A percentile compares a stretch with the other conserved stretches of the same genome.
phyloP scores from a whole-genome alignment of 2,888 invertebrate genomes.

The Plebejus argus region DNA sequence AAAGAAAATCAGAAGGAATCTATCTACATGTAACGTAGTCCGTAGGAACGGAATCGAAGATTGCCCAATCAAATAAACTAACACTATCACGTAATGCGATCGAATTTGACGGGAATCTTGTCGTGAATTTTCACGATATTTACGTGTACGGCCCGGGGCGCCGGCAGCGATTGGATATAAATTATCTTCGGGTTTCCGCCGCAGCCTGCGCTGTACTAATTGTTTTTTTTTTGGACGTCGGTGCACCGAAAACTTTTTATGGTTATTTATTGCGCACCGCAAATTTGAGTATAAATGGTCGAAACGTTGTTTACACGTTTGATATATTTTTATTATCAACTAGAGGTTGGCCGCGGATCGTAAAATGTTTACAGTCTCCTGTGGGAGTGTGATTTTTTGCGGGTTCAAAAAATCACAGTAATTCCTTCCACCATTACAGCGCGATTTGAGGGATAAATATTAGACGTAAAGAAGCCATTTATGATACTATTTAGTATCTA shows the following conservation, averaged over 20 bases:
- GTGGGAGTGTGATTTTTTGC: slow-evolving; percentile 1
- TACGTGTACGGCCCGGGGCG: slow-evolving; percentile 54
- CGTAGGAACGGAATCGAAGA: slow-evolving; percentile 14
- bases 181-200: slow-evolving; percentile 53
- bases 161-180: slow-evolving; percentile 64
- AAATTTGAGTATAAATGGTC: slow-evolving; percentile 45
- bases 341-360: slow-evolving; percentile 4
- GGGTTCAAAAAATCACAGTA: not conserved
- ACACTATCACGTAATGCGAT: slow-evolving; percentile 12
- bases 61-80: slow-evolving; percentile 24
- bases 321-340: slow-evolving; percentile 30
- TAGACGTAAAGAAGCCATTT: too few relatives aligned
- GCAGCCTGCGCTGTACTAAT: slow-evolving; percentile 54
- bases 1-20: not conserved
- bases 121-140: slow-evolving; percentile 51
- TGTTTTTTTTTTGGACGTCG: slow-evolving; percentile 61
- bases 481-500: too few relatives aligned
- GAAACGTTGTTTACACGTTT: slow-evolving; percentile 42
- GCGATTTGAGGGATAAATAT: not conserved
- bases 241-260: slow-evolving; percentile 51
- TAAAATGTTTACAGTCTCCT: slow-evolving; percentile 8
- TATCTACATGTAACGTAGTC: not conserved
- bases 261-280: slow-evolving; percentile 51
- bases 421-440: not conserved
- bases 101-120: slow-evolving; percentile 8